These are phyloP conservation scores for Zelostemma sp. DNA, from an alignment of 1,140 invertebrate species.

Conservation along the genomic window DNA sequence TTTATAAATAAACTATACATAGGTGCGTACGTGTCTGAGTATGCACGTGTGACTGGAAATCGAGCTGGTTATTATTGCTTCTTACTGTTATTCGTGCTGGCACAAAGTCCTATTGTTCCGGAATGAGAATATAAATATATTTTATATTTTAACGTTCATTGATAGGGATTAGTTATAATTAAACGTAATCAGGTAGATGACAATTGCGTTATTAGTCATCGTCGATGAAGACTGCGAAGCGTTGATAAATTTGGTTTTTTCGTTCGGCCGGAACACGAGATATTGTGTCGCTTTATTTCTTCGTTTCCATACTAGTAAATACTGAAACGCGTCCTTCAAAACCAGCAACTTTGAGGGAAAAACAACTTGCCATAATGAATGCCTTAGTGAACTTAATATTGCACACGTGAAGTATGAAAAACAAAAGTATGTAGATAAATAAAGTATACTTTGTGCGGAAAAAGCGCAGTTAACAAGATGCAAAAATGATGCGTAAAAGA, in stretches of 20 bases:
- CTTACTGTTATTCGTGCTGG: conserved; percentile 45
- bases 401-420: conserved; percentile 52
- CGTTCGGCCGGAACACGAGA: conserved; percentile 31
- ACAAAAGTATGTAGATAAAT: conserved; percentile 39
- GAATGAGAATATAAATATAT: conserved; percentile 27
- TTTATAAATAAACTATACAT: conserved; percentile 43
- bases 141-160: conserved; percentile 33
- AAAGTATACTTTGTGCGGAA: conserved; percentile 35
- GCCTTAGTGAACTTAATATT: conserved; percentile 59
- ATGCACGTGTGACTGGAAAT: conserved; percentile 40
- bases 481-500: conserved; percentile 17
- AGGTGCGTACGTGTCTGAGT: conserved; percentile 35
- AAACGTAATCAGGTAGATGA: conserved; percentile 33
- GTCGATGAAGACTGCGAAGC: conserved; percentile 36
- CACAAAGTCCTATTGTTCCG: conserved; percentile 46
- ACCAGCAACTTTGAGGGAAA: conserved; percentile 34
- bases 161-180: conserved; percentile 17
- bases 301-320: conserved; percentile 16
- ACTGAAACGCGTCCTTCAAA: conserved; percentile 37
- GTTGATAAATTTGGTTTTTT: conserved; percentile 29
- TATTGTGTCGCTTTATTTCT: conserved; percentile 21
- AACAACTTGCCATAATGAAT: conserved; percentile 60
- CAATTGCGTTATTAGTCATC: conserved; percentile 37
- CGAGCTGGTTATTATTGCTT: conserved; percentile 39
- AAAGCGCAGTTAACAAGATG: conserved; percentile 19